Evolutionary conservation across 2,888 invertebrate genomes (phyloP).

Genomic region (Stenodema calcarata): DNA sequence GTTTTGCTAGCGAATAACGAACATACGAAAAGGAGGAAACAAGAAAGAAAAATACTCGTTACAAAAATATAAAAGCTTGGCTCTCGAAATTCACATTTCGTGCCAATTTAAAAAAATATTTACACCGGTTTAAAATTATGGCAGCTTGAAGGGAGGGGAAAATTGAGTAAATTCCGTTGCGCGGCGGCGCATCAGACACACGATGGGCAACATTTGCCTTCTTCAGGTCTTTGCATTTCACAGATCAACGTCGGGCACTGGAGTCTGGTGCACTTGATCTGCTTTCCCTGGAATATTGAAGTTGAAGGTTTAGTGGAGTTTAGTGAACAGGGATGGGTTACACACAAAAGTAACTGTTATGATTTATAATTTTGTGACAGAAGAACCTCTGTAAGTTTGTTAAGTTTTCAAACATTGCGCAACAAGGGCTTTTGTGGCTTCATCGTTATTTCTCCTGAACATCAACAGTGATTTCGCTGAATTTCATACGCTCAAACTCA

Average conservation of each 20-base stretch:
- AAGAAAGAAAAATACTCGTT: neutral
- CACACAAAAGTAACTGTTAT: no score
- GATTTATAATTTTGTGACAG: no score
- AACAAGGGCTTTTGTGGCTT: no score
- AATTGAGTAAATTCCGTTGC: neutral
- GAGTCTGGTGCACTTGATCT: constrained; percentile 63
- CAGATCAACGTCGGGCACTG: constrained; percentile 62
- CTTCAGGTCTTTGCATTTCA: constrained; percentile 60
- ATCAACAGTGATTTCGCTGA: no score
- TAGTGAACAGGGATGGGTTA: no score
- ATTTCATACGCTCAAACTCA: constrained; percentile 44
- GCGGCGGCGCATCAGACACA: constrained; percentile 58
- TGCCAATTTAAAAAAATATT: neutral
- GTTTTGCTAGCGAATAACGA: neutral
- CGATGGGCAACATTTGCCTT: constrained; percentile 63
- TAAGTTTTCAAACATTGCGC: no score
- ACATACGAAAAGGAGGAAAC: neutral
- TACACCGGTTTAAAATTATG: neutral
- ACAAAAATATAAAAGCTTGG: neutral
- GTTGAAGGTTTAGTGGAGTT: neutral
- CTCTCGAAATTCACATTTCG: neutral
- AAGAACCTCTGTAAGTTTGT: no score
- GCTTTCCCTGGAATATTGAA: constrained; percentile 60
- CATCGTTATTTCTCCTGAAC: no score
- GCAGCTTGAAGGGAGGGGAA: neutral